phyloP scores from a whole-genome alignment of 2,113 vertebrate genomes.

The Hymenochirus boettgeri region DNA sequence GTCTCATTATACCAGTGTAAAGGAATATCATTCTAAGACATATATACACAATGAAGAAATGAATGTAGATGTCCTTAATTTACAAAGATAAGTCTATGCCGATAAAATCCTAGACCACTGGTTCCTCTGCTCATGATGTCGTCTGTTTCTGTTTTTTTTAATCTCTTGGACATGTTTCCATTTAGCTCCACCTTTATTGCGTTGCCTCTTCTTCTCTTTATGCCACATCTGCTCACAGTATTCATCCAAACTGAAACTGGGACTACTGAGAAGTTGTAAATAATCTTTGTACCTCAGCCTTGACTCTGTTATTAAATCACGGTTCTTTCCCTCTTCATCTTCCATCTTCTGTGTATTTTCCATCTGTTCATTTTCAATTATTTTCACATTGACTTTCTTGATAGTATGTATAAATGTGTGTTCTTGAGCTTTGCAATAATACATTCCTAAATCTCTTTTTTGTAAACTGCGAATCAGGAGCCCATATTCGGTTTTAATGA shows the following conservation, averaged over 20 bases:
- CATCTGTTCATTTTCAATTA: constrained; percentile 80
- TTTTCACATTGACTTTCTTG: constrained; percentile 73
- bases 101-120: constrained; percentile 37
- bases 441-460: constrained; percentile 74
- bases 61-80: constrained; percentile 48
- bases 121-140: constrained; percentile 69
- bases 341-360: constrained; percentile 69
- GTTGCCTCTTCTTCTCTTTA: constrained; percentile 71
- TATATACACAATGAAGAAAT: constrained; percentile 54
- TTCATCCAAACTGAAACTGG: constrained; percentile 82
- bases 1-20: constrained; percentile 46
- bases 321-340: constrained; percentile 58
- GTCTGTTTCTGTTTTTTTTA: constrained; percentile 88
- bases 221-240: constrained; percentile 95
- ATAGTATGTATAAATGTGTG: constrained; percentile 85
- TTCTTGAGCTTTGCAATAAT: constrained; percentile 86
- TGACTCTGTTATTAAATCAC: constrained; percentile 70
- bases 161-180: constrained; percentile 96
- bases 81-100: constrained; percentile 57
- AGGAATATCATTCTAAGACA: constrained; percentile 48
- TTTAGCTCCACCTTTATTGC: constrained; percentile 73
- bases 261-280: constrained; percentile 80
- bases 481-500: constrained; percentile 81
- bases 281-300: constrained; percentile 91
- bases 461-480: constrained; percentile 87